Conservation (phyloP, 2,113 vertebrate genomes). For the Xenopus borealis region DNA sequence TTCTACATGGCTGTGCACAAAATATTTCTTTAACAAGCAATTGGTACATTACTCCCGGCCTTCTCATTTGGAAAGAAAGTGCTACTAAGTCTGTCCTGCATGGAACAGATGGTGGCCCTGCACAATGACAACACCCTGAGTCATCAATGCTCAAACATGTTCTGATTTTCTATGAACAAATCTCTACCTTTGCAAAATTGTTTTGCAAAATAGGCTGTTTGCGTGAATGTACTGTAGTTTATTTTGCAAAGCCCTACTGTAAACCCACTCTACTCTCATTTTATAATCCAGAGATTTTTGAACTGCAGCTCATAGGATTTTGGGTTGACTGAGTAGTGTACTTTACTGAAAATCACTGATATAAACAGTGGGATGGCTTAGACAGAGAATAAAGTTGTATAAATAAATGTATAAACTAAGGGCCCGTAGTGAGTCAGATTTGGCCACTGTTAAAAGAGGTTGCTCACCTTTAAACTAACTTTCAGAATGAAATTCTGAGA, state of each 20-base stretch:
- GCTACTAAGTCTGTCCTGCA: neutral
- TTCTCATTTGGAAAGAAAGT: neutral
- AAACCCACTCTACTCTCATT: neutral
- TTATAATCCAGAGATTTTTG: neutral
- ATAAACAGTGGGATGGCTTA: too few species aligned
- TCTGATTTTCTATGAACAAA: neutral
- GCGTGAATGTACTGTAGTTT: conserved; percentile 5
- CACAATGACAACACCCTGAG: neutral
- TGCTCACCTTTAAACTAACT: too few species aligned
- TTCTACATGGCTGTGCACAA: too few species aligned
- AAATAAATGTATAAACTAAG: too few species aligned
- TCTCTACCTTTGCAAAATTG: too few species aligned
- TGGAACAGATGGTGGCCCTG: neutral
- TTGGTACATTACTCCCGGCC: neutral
- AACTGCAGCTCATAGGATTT: too few species aligned
- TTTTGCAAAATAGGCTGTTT: neutral
- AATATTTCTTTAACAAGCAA: neutral
- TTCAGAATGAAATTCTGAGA: too few species aligned
- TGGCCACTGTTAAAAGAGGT: too few species aligned
- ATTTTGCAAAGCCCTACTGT: neutral
- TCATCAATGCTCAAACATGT: neutral
- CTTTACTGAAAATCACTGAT: too few species aligned
- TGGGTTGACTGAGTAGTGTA: too few species aligned
- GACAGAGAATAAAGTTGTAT: too few species aligned
- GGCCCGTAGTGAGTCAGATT: too few species aligned